These are phyloP conservation scores for Cichlasoma orientale DNA, from an alignment of 2,797 vertebrate genomes.

Conservation along the genomic window DNA sequence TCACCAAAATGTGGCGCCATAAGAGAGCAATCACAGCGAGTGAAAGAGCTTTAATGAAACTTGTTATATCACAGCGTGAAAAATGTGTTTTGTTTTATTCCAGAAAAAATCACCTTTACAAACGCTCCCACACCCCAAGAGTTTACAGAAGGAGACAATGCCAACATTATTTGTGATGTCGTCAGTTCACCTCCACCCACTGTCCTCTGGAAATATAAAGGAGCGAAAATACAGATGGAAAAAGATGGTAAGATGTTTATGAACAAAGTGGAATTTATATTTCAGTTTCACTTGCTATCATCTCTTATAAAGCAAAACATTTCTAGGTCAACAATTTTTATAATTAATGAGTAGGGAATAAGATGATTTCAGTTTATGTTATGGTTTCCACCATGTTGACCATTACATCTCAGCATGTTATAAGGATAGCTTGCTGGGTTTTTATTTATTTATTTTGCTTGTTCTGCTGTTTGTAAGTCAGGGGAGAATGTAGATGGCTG, in stretches of 20 bases:
- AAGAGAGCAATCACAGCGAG: background rate
- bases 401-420: background rate
- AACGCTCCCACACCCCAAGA: conserved; percentile 95
- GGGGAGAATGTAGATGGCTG: background rate
- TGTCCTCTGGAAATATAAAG: conserved; percentile 95
- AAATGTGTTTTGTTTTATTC: conserved; percentile 49
- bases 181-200: conserved; percentile 91
- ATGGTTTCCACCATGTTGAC: background rate
- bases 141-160: conserved; percentile 92
- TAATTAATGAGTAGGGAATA: background rate
- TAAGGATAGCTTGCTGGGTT: background rate
- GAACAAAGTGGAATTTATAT: background rate
- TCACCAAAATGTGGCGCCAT: background rate
- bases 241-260: conserved; percentile 89
- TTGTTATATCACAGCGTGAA: background rate
- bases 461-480: background rate
- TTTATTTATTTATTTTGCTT: background rate
- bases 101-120: conserved; percentile 97
- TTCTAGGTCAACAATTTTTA: background rate
- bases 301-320: background rate
- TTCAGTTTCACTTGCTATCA: background rate
- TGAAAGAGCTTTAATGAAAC: background rate
- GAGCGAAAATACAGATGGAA: conserved; percentile 88
- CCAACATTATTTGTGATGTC: conserved; percentile 92
- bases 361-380: background rate